A percentile compares a stretch with the other conserved stretches of the same genome.
phyloP scores from a whole-genome alignment of 2,113 vertebrate genomes.

The Delphinus delphis region DNA sequence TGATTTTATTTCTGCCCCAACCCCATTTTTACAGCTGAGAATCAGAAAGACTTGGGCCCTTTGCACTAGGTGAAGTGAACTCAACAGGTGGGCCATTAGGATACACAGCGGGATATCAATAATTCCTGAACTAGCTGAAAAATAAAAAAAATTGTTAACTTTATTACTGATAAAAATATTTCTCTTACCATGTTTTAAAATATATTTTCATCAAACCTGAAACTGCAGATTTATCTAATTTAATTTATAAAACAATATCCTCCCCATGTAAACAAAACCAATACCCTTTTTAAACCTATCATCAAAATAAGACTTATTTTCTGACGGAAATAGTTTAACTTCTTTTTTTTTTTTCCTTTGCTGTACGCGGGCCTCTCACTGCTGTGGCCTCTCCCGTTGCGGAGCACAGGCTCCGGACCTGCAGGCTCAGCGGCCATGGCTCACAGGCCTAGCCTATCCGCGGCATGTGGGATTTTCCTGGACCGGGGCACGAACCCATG shows the following conservation, averaged over 20 bases:
- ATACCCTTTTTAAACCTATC: background rate
- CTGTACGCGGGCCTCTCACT: too few relatives aligned
- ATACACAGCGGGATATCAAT: too few relatives aligned
- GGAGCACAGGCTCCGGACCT: too few relatives aligned
- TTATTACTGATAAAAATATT: background rate
- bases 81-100: background rate
- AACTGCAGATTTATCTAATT: conserved; percentile 5
- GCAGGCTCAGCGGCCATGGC: too few relatives aligned
- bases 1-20: background rate
- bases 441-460: too few relatives aligned
- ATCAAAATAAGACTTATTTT: background rate
- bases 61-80: background rate
- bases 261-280: background rate
- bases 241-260: background rate
- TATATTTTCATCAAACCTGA: conserved; percentile 40
- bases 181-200: background rate
- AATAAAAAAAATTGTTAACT: background rate
- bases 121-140: background rate
- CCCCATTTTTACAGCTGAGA: background rate
- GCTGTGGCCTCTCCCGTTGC: too few relatives aligned
- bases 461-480: too few relatives aligned
- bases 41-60: background rate
- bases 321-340: background rate
- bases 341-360: background rate
- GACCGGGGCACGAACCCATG: too few relatives aligned